Conservation (phyloP, 2,113 vertebrate genomes). For the Lipotes vexillifer region DNA sequence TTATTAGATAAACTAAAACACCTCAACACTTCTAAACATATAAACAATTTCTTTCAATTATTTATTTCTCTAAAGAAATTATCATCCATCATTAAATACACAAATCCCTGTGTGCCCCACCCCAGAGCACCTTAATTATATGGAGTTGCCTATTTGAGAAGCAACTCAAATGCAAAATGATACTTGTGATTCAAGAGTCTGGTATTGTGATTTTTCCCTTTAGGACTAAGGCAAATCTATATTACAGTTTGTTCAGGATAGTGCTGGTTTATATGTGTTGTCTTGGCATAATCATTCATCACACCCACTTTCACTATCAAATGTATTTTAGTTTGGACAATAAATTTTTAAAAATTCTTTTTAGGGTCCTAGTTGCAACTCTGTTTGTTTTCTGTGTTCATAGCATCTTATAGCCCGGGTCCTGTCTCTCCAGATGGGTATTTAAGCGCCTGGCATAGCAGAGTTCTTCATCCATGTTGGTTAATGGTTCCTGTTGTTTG, state of each 20-base stretch:
- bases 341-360: neutral
- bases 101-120: neutral
- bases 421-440: neutral
- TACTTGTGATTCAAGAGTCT: neutral
- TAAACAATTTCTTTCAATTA: conserved; percentile 21
- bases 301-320: neutral
- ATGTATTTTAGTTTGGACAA: neutral
- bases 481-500: neutral
- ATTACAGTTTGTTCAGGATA: neutral
- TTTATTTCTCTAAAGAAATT: neutral
- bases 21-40: neutral
- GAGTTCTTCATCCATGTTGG: neutral
- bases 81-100: conserved; percentile 15
- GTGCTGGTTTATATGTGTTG: neutral
- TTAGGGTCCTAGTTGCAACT: neutral
- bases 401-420: neutral
- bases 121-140: neutral
- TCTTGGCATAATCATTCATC: neutral
- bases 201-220: neutral
- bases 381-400: neutral
- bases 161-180: neutral
- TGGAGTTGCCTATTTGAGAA: neutral
- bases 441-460: neutral
- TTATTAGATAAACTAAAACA: neutral
- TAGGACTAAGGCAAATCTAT: neutral